Conservation (phyloP, 2,113 vertebrate genomes). For the Mesoclemmys tuberculata region DNA sequence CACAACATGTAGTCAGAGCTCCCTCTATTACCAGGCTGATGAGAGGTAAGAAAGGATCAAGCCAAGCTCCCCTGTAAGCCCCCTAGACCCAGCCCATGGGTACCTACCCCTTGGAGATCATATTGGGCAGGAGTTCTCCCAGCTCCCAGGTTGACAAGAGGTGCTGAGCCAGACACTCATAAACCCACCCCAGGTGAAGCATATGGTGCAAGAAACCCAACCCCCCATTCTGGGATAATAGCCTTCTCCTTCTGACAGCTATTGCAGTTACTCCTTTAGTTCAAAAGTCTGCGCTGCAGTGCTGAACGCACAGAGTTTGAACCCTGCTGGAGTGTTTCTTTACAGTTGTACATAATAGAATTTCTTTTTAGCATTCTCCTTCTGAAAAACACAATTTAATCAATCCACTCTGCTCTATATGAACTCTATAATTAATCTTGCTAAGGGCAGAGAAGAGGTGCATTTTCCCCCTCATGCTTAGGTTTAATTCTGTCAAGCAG, state of each 20-base stretch:
- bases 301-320: neutral
- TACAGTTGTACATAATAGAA: neutral
- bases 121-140: neutral
- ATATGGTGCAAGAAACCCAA: neutral
- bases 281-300: neutral
- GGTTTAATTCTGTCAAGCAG: neutral
- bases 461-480: neutral
- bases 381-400: constrained; percentile 28
- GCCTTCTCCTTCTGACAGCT: neutral
- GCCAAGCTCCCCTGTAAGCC: neutral
- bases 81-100: neutral
- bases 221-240: neutral
- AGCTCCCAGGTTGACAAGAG: neutral
- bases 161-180: neutral
- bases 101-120: neutral
- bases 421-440: constrained; percentile 45
- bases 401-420: neutral
- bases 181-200: neutral
- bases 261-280: neutral
- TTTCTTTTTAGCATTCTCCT: neutral
- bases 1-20: no score
- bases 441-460: neutral
- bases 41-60: neutral
- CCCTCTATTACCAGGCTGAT: no score
- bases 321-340: neutral